phyloP scores from a whole-genome alignment of 1,140 invertebrate genomes.

The Tribolium castaneum region DNA sequence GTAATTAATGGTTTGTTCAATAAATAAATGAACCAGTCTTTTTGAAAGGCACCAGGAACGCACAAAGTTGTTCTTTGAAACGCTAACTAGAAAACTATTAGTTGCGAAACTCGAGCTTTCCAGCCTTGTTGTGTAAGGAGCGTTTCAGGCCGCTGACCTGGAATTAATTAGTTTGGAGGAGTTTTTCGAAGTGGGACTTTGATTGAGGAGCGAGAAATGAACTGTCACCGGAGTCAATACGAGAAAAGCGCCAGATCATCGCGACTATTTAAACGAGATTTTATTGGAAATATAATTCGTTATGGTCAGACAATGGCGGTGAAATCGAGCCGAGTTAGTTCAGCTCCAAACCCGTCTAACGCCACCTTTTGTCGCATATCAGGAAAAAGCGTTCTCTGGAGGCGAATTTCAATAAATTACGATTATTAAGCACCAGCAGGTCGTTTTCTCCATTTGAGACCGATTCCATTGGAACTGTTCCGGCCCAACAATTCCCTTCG shows the following conservation, averaged over 20 bases:
- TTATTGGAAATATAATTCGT: constrained; percentile 38
- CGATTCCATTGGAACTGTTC: background rate
- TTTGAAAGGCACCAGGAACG: no score
- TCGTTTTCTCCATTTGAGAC: no score
- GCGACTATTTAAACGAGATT: constrained; percentile 35
- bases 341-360: no score
- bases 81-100: no score
- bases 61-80: no score
- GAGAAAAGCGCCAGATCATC: constrained; percentile 18
- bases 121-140: no score
- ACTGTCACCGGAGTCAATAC: constrained; percentile 11
- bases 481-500: background rate
- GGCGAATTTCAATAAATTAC: background rate
- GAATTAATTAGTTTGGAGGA: background rate
- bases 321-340: background rate
- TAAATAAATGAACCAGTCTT: no score
- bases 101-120: no score
- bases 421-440: background rate
- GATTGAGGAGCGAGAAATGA: constrained; percentile 33
- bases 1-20: no score
- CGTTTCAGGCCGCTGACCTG: background rate
- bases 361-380: no score
- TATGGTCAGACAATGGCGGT: constrained; percentile 21
- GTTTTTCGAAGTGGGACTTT: background rate
- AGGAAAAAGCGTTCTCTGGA: no score